Percentiles rank a stretch among this genome's conserved stretches.
These are phyloP conservation scores for Archivesica marissinica DNA, from an alignment of 1,140 invertebrate genomes.

Conservation along the genomic window DNA sequence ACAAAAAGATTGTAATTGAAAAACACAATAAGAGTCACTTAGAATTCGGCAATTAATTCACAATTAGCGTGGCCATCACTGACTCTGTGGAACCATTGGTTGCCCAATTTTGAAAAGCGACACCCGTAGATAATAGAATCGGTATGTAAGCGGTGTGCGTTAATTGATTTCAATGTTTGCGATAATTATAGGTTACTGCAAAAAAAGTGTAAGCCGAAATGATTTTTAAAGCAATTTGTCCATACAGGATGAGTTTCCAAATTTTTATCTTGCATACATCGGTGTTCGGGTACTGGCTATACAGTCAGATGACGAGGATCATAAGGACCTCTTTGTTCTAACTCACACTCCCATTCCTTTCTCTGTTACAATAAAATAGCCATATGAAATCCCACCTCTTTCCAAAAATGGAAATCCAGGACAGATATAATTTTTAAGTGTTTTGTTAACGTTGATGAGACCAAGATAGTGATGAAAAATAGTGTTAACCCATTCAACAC, in stretches of 20 bases:
- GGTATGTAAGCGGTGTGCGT: slow-evolving; percentile 26
- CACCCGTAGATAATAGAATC: slow-evolving; percentile 24
- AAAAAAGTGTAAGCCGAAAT: slow-evolving; percentile 26
- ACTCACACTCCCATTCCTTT: no score
- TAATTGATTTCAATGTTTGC: slow-evolving; percentile 42
- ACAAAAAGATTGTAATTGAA: slow-evolving; percentile 42
- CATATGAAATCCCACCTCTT: no score
- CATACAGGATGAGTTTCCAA: slow-evolving; percentile 31
- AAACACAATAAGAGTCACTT: slow-evolving; percentile 23
- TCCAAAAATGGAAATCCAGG: no score
- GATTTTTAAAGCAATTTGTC: slow-evolving; percentile 56
- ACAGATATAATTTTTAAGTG: no score
- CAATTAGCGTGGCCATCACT: slow-evolving; percentile 34
- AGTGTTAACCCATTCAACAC: no score
- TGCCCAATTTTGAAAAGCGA: slow-evolving; percentile 32
- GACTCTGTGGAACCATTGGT: neutral
- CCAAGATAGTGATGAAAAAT: no score
- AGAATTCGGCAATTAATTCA: slow-evolving; percentile 15
- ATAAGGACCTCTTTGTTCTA: no score
- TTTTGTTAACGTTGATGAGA: no score
- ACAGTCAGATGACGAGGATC: no score
- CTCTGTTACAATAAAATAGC: no score
- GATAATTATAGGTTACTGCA: slow-evolving; percentile 50
- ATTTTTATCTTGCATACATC: slow-evolving; percentile 37
- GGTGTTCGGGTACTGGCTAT: neutral